Conservation (phyloP, 2,113 vertebrate genomes). For the Varanus komodoensis region DNA sequence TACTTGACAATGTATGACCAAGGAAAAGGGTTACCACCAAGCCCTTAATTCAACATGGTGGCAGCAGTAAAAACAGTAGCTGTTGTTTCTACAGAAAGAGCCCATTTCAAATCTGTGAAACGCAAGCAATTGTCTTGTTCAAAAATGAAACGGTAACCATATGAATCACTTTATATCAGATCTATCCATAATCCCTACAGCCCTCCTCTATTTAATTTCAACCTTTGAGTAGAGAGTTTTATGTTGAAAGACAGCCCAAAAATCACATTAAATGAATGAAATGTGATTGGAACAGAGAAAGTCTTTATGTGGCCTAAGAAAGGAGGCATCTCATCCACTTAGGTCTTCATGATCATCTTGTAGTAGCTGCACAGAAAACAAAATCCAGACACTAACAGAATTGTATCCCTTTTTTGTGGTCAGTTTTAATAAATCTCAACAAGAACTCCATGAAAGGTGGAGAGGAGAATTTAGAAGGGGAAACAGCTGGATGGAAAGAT, state of each 20-base stretch:
- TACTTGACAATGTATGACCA: background rate
- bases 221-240: too few relatives aligned
- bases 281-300: too few relatives aligned
- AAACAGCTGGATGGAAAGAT: too few relatives aligned
- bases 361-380: background rate
- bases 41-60: background rate
- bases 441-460: too few relatives aligned
- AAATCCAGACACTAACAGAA: too few relatives aligned
- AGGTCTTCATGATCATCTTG: too few relatives aligned
- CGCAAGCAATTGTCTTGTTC: background rate
- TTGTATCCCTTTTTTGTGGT: too few relatives aligned
- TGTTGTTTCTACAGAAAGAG: background rate
- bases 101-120: background rate
- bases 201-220: background rate
- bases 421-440: too few relatives aligned
- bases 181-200: background rate
- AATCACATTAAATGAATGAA: too few relatives aligned
- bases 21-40: background rate
- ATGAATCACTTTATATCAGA: background rate
- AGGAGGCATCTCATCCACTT: background rate
- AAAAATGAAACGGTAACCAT: background rate
- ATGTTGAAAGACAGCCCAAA: too few relatives aligned
- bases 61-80: background rate
- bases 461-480: background rate
- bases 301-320: background rate